Conservation (phyloP, 1,140 invertebrate species). For the Plutomurus gul region DNA sequence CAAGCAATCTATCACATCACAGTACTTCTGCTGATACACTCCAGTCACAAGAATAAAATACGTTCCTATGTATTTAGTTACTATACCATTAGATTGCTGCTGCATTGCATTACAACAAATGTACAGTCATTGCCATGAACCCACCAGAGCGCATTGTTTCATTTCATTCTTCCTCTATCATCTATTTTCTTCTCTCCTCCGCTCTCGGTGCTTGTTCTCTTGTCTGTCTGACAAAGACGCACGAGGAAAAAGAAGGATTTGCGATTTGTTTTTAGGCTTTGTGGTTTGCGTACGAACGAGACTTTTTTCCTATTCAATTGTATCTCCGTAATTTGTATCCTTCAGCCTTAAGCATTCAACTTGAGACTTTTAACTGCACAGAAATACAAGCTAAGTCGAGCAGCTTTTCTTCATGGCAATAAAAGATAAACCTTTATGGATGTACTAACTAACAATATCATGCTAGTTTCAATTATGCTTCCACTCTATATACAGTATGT, state of each 20-base stretch:
- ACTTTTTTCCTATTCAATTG: constrained; percentile 11
- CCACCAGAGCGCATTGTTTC: not conserved
- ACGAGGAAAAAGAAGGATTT: constrained; percentile 24
- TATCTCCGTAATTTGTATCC: constrained; percentile 24
- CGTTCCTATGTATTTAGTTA: constrained; percentile 13
- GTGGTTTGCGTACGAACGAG: constrained; percentile 2
- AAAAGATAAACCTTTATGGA: constrained; percentile 16
- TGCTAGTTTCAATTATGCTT: too few relatives aligned
- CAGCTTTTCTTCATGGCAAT: constrained; percentile 24
- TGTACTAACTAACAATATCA: too few relatives aligned
- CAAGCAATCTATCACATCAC: too few relatives aligned
- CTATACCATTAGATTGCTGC: not conserved
- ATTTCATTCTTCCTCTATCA: not conserved
- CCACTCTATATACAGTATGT: too few relatives aligned
- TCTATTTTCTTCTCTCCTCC: not conserved
- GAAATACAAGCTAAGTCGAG: constrained; percentile 2
- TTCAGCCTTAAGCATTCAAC: constrained; percentile 11
- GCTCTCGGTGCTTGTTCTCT: not conserved
- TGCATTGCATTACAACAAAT: too few relatives aligned
- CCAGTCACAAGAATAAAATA: too few relatives aligned
- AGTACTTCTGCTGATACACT: too few relatives aligned
- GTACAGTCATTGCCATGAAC: too few relatives aligned
- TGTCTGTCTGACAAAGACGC: not conserved
- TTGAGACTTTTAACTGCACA: constrained; percentile 29
- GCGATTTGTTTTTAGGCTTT: constrained; percentile 26